Conservation (phyloP, 2,113 vertebrate species). For the Dromiciops gliroides region DNA sequence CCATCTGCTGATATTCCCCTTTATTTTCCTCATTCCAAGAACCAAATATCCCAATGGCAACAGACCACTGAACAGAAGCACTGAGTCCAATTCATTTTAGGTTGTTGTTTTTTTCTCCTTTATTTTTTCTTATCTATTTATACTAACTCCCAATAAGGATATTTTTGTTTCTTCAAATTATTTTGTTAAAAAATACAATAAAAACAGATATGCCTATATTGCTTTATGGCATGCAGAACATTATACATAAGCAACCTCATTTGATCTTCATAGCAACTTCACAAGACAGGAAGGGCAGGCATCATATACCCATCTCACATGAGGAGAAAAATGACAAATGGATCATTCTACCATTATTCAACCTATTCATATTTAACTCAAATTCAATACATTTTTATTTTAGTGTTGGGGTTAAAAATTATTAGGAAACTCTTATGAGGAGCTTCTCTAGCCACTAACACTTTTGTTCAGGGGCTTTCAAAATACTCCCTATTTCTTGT, state of each 20-base stretch:
- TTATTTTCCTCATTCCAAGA: background rate
- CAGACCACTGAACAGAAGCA: background rate
- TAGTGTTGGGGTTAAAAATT: too few relatives aligned
- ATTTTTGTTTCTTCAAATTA: background rate
- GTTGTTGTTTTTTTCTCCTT: background rate
- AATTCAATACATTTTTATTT: too few relatives aligned
- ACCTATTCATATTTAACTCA: too few relatives aligned
- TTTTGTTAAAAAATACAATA: background rate
- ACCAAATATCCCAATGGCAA: background rate
- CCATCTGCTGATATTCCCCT: background rate
- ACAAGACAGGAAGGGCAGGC: background rate
- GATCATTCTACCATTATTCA: too few relatives aligned
- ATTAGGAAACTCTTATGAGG: too few relatives aligned
- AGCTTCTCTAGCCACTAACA: too few relatives aligned
- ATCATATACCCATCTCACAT: background rate
- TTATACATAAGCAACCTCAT: background rate
- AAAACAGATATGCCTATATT: background rate
- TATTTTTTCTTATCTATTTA: background rate
- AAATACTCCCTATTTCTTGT: too few relatives aligned
- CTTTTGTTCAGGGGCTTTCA: too few relatives aligned
- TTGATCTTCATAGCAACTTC: background rate
- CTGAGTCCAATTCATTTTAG: background rate
- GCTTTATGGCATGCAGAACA: background rate
- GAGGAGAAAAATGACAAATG: background rate
- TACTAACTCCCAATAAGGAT: background rate